A percentile compares a stretch with the other conserved stretches of the same genome.
phyloP scores from a whole-genome alignment of 53 echinoderm and acorn worm genomes.

The Apostichopus leukothele region DNA sequence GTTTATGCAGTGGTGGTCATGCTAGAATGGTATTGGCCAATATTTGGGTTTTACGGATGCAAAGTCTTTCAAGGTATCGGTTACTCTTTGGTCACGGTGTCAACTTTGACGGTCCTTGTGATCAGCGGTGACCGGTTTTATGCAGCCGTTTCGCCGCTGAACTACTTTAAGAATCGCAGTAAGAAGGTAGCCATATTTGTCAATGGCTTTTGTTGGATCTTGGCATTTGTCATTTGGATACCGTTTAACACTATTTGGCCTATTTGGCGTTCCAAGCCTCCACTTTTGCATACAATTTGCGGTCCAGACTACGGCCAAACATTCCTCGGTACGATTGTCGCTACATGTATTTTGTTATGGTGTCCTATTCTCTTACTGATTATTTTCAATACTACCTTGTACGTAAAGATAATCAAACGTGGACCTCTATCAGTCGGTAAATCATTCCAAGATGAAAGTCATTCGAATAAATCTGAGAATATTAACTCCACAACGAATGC shows the following conservation, averaged over 20 bases:
- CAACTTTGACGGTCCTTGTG: conserved; percentile 20
- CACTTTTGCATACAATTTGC: background rate
- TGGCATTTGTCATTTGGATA: conserved; percentile 51
- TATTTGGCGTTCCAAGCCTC: background rate
- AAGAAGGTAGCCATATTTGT: conserved; percentile 5
- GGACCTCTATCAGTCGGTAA: background rate
- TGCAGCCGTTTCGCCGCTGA: conserved; percentile 35
- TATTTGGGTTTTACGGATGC: conserved; percentile 7
- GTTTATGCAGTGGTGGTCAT: conserved; percentile 27
- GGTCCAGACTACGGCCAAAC: background rate
- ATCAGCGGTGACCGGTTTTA: conserved; percentile 53
- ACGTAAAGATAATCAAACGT: background rate
- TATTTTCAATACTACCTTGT: background rate
- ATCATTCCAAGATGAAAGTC: background rate
- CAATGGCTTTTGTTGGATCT: conserved; percentile 25
- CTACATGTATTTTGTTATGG: background rate
- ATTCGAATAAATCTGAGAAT: background rate
- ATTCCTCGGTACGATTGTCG: conserved; percentile 5
- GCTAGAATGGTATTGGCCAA: conserved; percentile 14
- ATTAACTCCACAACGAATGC: background rate
- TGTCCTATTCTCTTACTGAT: background rate
- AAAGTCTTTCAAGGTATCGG: conserved; percentile 43
- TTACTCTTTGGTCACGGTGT: conserved; percentile 35
- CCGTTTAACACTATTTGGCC: conserved; percentile 29
- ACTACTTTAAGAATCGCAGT: conserved; percentile 35